Conservation (phyloP, 2,888 invertebrate species). For the Pasiphila rectangulata region DNA sequence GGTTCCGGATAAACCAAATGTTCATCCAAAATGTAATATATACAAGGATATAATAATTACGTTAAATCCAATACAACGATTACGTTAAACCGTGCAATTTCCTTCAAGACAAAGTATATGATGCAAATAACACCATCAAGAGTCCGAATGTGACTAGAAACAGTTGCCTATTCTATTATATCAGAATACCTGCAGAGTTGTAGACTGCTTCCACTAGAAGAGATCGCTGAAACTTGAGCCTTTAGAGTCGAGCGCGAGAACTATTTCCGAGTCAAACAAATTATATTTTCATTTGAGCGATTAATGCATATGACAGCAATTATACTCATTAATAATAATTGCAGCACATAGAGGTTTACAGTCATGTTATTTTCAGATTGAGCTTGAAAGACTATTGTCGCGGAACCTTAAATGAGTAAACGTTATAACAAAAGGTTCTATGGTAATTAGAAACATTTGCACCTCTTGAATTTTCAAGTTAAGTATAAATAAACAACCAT, state of each 20-base stretch:
- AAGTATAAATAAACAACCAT: constrained; percentile 14
- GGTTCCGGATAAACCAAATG: not conserved
- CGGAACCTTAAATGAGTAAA: too few relatives aligned
- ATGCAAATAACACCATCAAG: constrained; percentile 31
- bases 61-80: constrained; percentile 14
- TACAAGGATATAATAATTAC: constrained; percentile 14
- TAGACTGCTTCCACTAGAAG: constrained; percentile 7
- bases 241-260: not conserved
- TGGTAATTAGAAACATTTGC: constrained; percentile 19
- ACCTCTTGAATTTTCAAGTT: constrained; percentile 10
- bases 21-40: too few relatives aligned
- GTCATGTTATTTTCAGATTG: not conserved
- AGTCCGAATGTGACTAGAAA: constrained; percentile 41
- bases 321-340: constrained; percentile 43
- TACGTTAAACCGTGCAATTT: constrained; percentile 20
- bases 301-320: constrained; percentile 25
- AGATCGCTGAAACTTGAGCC: constrained; percentile 4
- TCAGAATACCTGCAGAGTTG: constrained; percentile 29
- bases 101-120: constrained; percentile 24
- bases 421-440: constrained; percentile 15
- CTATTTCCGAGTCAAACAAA: too few relatives aligned
- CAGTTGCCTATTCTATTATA: constrained; percentile 31
- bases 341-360: not conserved
- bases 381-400: too few relatives aligned
- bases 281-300: constrained; percentile 13